Percentiles rank a stretch among this genome's conserved stretches.
Conservation (phyloP, 2,888 invertebrate genomes). For the Congeria kusceri region DNA sequence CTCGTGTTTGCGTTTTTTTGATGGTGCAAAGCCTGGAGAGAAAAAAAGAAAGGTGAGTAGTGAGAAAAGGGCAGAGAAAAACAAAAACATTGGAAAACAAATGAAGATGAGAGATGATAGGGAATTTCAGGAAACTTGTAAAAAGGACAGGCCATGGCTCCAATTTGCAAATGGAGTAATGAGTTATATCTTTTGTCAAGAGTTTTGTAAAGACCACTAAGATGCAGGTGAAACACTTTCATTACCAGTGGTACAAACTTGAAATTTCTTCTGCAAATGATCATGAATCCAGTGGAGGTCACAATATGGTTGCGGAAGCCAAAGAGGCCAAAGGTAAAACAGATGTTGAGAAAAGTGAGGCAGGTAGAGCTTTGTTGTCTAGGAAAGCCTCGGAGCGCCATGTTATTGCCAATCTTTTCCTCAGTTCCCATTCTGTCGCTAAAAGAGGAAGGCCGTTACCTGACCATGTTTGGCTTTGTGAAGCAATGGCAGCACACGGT, state of each 20-base stretch:
- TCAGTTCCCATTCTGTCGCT: constrained; percentile 46
- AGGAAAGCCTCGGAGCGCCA: constrained; percentile 19
- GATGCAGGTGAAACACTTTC: no score
- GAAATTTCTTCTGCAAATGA: constrained; percentile 15
- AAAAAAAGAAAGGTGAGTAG: no score
- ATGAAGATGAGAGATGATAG: no score
- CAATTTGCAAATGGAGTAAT: no score
- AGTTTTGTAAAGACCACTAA: no score
- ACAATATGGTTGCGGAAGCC: not conserved
- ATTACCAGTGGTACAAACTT: not conserved
- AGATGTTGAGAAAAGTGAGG: not conserved
- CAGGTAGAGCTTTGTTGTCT: constrained; percentile 14
- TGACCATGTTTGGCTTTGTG: constrained; percentile 47
- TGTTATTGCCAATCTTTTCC: constrained; percentile 22
- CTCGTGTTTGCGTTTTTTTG: no score
- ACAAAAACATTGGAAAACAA: no score
- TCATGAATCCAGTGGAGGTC: constrained; percentile 9
- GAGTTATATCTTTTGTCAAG: no score
- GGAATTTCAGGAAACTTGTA: no score
- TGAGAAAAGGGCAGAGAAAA: no score
- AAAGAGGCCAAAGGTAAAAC: not conserved
- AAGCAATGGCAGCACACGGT: constrained; percentile 31
- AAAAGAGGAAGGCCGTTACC: constrained; percentile 35
- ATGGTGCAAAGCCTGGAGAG: no score
- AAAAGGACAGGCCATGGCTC: no score